Base-by-base conservation (phyloP, 2,888 invertebrate species). In the Cheilosia variabilis region DNA sequence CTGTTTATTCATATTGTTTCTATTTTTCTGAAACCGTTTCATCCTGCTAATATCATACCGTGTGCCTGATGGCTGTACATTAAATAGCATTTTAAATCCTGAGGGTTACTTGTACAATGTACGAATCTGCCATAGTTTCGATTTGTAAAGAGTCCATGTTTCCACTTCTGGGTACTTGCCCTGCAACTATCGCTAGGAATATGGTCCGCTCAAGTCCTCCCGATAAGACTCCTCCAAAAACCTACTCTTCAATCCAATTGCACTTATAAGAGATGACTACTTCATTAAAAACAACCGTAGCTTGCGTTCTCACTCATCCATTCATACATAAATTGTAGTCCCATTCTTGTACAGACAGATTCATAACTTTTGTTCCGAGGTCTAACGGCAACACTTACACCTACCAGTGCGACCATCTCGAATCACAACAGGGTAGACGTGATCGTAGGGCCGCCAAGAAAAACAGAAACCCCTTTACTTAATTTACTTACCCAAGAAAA, bases 361-460 rank as follows among this genome's bases (percentile, higher is more conserved):
- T 68, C 43, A 43, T 73, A 19, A 41, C 7, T 41, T 37, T 50
- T 31, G 19, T 37, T 41, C 43, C 57, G 53, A 52, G 2, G 6
- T 22, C 27, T 27, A 63, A 83, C 50, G 69, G 80, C 79, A 80
- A 71, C 80, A 84, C 79, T 57, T 79, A 31, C 6, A 37, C 37
- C 37, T 4, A 55, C 71, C 80, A 75, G 58, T 80, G 66, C 72
- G 63, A 81, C 86, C 86, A 86, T 86, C 86, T 86, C 86, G 86
- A 86, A 86, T 81, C 86, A 86, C 72, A 77, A 77, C 58, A 43
- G 58, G 55, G 80, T 80, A 58, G 58, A 73, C 43, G 75, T 71
- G 58, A 73, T 63, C 24, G 19, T 47, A 65, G 52, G 75, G 31
- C 57, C 34, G 31, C 57, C 34, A 52, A 63, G 0, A 27, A 52